Conservation (phyloP, 2,113 vertebrate genomes). For the Cebidichthys violaceus region DNA sequence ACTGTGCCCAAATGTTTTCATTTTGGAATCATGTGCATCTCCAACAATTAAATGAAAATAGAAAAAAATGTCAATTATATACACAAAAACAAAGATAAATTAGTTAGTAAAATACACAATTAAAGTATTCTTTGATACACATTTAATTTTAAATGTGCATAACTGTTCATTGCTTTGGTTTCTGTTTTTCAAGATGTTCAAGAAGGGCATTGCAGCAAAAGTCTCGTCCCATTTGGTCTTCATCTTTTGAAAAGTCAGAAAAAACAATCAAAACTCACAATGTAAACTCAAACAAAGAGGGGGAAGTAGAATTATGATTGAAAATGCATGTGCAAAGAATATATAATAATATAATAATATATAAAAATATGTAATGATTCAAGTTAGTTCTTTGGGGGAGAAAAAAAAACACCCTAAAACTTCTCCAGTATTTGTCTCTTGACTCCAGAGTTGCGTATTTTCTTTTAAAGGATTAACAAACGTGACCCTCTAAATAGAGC, state of each 20-base stretch:
- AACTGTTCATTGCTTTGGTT: not conserved
- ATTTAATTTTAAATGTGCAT: not conserved
- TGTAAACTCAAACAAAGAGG: not conserved
- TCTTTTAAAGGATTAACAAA: constrained; percentile 1
- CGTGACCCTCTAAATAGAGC: constrained; percentile 8
- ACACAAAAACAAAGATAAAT: constrained; percentile 12
- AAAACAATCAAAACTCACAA: not conserved
- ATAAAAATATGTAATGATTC: not conserved
- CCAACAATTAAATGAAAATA: constrained; percentile 18
- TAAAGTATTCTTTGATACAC: not conserved
- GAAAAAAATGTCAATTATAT: not conserved
- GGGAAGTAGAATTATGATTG: not conserved
- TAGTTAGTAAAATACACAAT: not conserved
- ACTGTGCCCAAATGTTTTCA: constrained; percentile 18
- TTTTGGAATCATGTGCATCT: constrained; percentile 38
- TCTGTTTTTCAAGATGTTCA: not conserved
- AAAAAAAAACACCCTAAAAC: not conserved
- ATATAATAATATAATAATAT: too few species aligned
- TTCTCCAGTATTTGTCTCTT: not conserved
- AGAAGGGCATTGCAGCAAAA: not conserved
- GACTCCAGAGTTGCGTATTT: not conserved
- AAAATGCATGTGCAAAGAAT: not conserved
- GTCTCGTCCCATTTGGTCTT: not conserved
- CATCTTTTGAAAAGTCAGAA: not conserved
- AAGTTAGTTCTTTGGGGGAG: not conserved